Base-by-base conservation (phyloP, 1,140 invertebrate species). In the Cydia pomonella region DNA sequence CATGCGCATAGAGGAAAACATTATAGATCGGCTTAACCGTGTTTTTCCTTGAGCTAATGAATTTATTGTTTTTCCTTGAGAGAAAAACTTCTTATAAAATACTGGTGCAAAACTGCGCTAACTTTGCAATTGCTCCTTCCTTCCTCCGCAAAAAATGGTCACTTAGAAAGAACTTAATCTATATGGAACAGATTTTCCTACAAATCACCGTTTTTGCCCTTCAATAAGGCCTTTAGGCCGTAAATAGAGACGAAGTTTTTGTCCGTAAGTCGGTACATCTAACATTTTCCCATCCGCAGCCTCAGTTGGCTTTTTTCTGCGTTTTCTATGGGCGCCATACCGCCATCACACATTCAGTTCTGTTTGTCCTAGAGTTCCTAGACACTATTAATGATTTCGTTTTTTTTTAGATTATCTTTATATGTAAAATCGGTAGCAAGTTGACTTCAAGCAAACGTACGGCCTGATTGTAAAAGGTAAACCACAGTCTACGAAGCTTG, bases 111-210 rank as follows among this genome's bases (percentile, higher is more conserved):
- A 59, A 59, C 21, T 21, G n/a, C 50, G 50, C 7, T 3, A n/a
- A 59, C 21, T 59, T 59, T 23, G 53, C n/a, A 59, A 23, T 59
- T 59, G 2, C 53, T 10, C 53, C 53, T 59, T 59, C 18, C 53
- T 59, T 59, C 10, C n/a, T 50, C n/a, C 9, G n/a, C 53, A 59
- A 59, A 59, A 59, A 59, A 5, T 59, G 21, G 53, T 23, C 53
- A 23, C 53, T 59, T 59, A 59, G 13, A n/a, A 59, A 59, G 53
- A 59, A 59, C 9, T 59, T 59, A 59, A 59, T 59, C 53, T 59
- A 59, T 59, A 59, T 59, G 18, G 53, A 59, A 59, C 53, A 59
- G 53, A 59, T 59, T 59, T 59, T 59, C 21, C 53, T 23, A 59
- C 53, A 59, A 59, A 59, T 59, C 53, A 4, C 53, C 53, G 53